Percentiles rank a stretch among this genome's conserved stretches.
These are phyloP conservation scores for Phocides pigmalion DNA, from an alignment of 1,140 invertebrate species.

Conservation along the genomic window DNA sequence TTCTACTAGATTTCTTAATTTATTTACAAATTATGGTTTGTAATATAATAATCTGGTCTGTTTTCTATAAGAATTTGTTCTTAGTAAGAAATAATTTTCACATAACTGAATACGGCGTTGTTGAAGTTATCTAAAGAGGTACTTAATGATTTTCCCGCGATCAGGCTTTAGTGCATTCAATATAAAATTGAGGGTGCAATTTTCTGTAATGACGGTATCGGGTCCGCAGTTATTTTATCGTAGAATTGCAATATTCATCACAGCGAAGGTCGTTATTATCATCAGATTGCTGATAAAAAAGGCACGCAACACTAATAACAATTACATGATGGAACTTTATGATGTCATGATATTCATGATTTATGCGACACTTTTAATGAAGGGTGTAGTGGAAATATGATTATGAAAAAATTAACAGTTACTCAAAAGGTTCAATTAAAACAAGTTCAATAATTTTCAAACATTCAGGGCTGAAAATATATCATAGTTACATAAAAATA, in stretches of 20 bases:
- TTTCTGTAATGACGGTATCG: constrained; percentile 15
- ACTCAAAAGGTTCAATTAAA: no score
- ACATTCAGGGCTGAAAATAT: no score
- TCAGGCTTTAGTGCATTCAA: background rate
- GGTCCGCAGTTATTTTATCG: constrained; percentile 5
- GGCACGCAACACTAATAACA: constrained; percentile 11
- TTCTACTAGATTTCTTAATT: no score
- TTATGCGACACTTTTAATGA: background rate
- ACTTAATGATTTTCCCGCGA: constrained; percentile 3
- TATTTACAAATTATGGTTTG: no score
- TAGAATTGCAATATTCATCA: constrained; percentile 16
- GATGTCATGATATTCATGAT: constrained; percentile 2
- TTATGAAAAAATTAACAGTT: no score
- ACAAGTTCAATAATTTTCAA: no score
- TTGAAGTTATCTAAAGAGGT: background rate
- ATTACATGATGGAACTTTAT: constrained; percentile 8
- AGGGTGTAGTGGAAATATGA: no score
- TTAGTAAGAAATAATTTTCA: no score
- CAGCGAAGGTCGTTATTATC: constrained; percentile 14
- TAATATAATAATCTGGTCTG: no score
- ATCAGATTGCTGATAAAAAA: constrained; percentile 21
- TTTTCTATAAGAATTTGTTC: no score
- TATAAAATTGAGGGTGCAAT: background rate
- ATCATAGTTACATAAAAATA: no score
- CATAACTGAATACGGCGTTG: background rate